Evolutionary conservation across 2,888 invertebrate species (phyloP).

Genomic region (Diachrysia chrysitis): DNA sequence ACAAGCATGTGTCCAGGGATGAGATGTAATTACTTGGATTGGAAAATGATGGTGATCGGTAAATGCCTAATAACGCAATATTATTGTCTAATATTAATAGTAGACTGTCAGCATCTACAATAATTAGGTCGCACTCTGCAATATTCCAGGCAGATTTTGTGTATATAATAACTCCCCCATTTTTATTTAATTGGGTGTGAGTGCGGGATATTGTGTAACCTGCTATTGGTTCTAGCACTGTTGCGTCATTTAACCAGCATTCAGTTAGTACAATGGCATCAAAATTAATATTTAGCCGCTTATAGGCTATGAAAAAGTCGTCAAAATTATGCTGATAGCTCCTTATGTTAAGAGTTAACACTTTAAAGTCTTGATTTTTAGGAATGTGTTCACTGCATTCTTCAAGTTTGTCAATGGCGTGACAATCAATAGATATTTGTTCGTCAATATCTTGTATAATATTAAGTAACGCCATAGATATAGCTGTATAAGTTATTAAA

Average conservation of each 20-base stretch:
- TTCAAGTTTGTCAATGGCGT: background rate
- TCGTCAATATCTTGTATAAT: background rate
- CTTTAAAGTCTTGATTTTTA: background rate
- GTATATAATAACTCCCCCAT: background rate
- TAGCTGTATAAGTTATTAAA: too few species aligned
- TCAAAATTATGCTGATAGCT: background rate
- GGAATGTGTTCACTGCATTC: background rate
- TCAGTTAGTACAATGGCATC: background rate
- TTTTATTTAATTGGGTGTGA: background rate
- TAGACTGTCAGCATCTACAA: too few species aligned
- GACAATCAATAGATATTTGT: background rate
- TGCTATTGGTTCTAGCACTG: background rate
- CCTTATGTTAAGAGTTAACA: background rate
- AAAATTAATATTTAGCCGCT: background rate
- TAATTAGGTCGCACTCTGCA: too few species aligned
- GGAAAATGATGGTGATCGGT: too few species aligned
- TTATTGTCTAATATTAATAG: too few species aligned
- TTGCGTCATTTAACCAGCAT: background rate
- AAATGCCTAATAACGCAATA: too few species aligned
- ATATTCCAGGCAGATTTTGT: too few species aligned
- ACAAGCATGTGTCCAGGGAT: too few species aligned
- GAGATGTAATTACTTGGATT: too few species aligned
- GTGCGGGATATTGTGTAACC: background rate
- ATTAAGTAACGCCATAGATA: constrained; percentile 3
- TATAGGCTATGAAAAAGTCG: background rate